Base-by-base conservation (phyloP, 1,140 invertebrate genomes). In the Brevipalpus yothersi region DNA sequence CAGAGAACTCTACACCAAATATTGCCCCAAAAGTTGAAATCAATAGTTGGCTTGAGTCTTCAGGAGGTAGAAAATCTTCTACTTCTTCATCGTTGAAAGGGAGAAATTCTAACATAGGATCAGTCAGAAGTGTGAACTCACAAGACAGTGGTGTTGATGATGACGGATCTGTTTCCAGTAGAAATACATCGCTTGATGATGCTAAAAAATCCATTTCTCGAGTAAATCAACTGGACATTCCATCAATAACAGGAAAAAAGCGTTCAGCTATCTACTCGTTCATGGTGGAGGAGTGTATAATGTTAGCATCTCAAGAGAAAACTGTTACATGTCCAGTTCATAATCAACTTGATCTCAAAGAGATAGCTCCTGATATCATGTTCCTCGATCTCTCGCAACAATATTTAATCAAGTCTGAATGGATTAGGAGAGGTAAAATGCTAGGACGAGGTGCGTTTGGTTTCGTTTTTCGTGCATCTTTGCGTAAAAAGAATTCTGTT, bases 391-490 rank as follows among this genome's bases (percentile, higher is more conserved):
- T 96, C 17, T 83, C 82, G 3, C 79, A 83, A 41, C 75, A 80
- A 51, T 76, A 83, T 59, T 73, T 90, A 0, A 83, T 93, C 51
- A 79, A 80, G 62, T 78, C 82, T 45, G 82, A 89, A 49, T 79
- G 82, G 60, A 78, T 97, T 5, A 79, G 80, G 42, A 73, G 82
- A 56, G 86, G 83, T 0, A 78, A 79, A 61, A 74, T 89, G 68
- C 66, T 93, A n/a, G 94, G 94, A 0, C 79, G 90, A 42, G 94
- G 94, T 0, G 91, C 91, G 0, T 98, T 97, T 75, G 93, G 94
- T 1, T 92, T 94, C 69, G 94, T 98, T 1, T 93, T 92, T 69
- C 81, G 82, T 67, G 90, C 77, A 17, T 78, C 77, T 2, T 83
- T 84, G 70, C 79, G 80, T 60, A 72, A 11, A 73, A 58, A 42